Percentiles rank a stretch among this genome's conserved stretches.
phyloP scores from a whole-genome alignment of 2,797 vertebrate genomes.

The Protosalanx chinensis region DNA sequence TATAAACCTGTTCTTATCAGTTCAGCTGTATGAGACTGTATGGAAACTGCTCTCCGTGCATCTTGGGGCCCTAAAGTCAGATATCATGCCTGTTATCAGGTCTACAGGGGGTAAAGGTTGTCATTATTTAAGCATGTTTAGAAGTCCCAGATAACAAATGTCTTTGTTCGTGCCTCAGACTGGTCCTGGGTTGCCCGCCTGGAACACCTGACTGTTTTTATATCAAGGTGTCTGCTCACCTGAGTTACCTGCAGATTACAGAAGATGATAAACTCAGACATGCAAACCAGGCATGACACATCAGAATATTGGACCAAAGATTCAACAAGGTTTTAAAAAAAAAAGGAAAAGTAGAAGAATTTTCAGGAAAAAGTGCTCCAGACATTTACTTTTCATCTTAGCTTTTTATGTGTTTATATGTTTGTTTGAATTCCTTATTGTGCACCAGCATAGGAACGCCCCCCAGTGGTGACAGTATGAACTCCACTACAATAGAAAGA shows the following conservation, averaged over 20 bases:
- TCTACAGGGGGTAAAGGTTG: not conserved
- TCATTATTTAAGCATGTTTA: not conserved
- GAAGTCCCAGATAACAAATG: not conserved
- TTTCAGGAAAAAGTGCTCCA: too few species aligned
- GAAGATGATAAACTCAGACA: not conserved
- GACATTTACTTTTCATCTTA: too few species aligned
- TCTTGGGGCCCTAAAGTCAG: not conserved
- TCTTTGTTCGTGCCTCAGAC: not conserved
- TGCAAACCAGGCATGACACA: too few species aligned
- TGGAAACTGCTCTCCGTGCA: conserved; percentile 3
- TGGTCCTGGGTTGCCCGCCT: not conserved
- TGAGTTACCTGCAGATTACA: not conserved
- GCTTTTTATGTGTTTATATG: too few species aligned
- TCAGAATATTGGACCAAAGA: too few species aligned
- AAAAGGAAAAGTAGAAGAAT: too few species aligned
- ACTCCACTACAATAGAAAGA: too few species aligned
- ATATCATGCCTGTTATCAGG: not conserved
- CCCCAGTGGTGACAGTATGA: not conserved
- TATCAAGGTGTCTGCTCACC: not conserved
- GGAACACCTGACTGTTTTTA: not conserved
- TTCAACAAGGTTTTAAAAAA: too few species aligned
- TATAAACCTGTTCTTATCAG: not conserved
- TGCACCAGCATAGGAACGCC: not conserved
- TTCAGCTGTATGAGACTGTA: not conserved
- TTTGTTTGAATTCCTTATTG: too few species aligned